Evolutionary conservation across 2,888 invertebrate genomes (phyloP), one percentile per base, ranked within the genome.

Genomic region (Alcis repandata): DNA sequence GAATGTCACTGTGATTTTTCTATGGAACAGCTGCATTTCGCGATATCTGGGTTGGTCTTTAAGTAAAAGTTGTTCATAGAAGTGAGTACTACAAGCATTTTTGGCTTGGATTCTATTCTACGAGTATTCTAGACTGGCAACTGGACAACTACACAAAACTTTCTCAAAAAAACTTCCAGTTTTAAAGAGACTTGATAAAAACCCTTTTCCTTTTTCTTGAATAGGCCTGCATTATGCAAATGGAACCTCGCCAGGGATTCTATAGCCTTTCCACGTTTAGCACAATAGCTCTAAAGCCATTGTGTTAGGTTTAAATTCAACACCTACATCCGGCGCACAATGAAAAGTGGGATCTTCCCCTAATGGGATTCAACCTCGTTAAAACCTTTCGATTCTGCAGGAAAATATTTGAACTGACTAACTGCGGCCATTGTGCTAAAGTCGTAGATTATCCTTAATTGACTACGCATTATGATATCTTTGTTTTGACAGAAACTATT

Each of bases 281-380:
- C 62, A 72, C 76, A 65, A 71, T 69, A 57, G 68, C 48, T 59
- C 53, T 72, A 73, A 74, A 76, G 68, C 69, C 72, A 78, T 84
- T 84, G 82, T 83, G 75, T 56, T 67, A 43, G 53, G 73, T 72
- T 71, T 79, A 79, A 79, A 79, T 82, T 78, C 74, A 67, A 79
- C 79, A 76, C 75, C 74, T 74, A 68, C 65, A 67, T 62, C 64
- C 62, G 60, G 49, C 27, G 41, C 59, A 77, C 78, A 78, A 76
- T 73, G 64, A 59, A 48, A 58, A 76, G 73, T 73, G 61, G 74
- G 68, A 68, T 69, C 58, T 54, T 62, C 59, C 70, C 74, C 60
- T 80, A 82, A 83, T 80, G 74, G 75, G 77, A 68, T 54, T 67
- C 53, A 22, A 61, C 58, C 70, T 75, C 74, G 68, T 76, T 77